These are phyloP conservation scores for Empidonax alnorum DNA, from an alignment of 2,113 vertebrate species.

Conservation along the genomic window DNA sequence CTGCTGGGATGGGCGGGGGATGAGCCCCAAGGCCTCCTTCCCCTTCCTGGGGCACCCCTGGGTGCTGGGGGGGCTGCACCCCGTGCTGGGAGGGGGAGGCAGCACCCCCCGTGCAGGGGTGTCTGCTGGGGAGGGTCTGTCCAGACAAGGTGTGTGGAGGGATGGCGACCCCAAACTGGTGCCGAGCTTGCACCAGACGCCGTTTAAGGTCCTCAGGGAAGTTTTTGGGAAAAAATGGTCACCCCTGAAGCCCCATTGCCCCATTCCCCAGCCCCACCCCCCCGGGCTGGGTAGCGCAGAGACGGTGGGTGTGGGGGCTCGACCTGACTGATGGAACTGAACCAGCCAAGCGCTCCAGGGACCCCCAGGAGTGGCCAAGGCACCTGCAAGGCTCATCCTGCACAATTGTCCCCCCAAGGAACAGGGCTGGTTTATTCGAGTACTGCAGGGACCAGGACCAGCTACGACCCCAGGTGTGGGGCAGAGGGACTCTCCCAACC, in stretches of 20 bases:
- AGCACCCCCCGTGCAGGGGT: neutral
- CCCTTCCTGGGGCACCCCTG: neutral
- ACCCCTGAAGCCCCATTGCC: neutral
- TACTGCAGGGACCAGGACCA: neutral
- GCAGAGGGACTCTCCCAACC: neutral
- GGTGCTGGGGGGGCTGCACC: neutral
- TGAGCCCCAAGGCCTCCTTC: neutral
- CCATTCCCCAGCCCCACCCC: no score
- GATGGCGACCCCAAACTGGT: neutral
- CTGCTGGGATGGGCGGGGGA: neutral
- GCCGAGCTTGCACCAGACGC: fast-evolving
- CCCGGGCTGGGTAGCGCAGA: fast-evolving
- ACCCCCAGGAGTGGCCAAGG: neutral
- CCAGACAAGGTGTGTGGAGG: fast-evolving
- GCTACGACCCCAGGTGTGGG: fast-evolving
- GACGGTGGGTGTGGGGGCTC: neutral
- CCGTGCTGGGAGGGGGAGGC: neutral
- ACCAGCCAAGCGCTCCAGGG: neutral
- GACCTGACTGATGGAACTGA: neutral
- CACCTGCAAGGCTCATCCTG: neutral
- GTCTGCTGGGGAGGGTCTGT: neutral
- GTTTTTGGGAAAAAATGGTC: neutral
- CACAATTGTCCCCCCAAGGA: fast-evolving
- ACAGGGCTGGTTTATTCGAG: fast-evolving
- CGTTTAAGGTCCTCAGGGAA: neutral